Evolutionary conservation across 2,888 invertebrate species (phyloP), one percentile per base, ranked within the genome.

Genomic region (Ichneumon xanthorius): DNA sequence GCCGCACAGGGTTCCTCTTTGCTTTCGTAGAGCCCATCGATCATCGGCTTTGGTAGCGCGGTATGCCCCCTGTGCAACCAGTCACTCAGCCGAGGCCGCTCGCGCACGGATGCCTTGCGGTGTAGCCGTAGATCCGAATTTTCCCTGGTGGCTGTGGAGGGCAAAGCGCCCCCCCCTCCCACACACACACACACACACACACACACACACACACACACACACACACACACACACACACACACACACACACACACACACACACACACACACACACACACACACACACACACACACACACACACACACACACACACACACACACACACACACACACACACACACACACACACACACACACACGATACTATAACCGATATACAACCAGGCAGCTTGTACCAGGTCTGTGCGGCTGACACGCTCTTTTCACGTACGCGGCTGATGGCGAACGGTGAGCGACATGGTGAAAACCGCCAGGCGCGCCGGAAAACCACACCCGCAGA

Each of bases 1-100:
- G 22, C 26, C 75, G 37, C 55, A 81, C 37, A 70, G 7, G 19
- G 53, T 45, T 0, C 16, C 26, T 67, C 19, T 73, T 45, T 61
- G 26, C 61, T 58, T 26, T 45, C 53, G 55, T 30, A 50, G 40
- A 77, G 65, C 65, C 53, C 63, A 84, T 84, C 84, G 80, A 84
- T 84, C 84, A 84, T 76, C 80, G 37, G 70, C 80, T 71, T 61
- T 79, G 33, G 68, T 71, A 55, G 22, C 53, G 50, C 40, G 45
- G 26, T 30, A 30, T 26, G 61, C 26, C 22, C 40, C 22, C 53
- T 77, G 65, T 53, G 50, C 76, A 75, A 61, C 48, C n/a, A 65
- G 75, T 48, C 61, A 30, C n/a, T 33, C 75, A 65, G 33, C 76
- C 14, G 61, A 45, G 45, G 16, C 26, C 63, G 50, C 53, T 26